Evolutionary conservation across 2,888 invertebrate species (phyloP).

Genomic region (Argynnis bischoffii): DNA sequence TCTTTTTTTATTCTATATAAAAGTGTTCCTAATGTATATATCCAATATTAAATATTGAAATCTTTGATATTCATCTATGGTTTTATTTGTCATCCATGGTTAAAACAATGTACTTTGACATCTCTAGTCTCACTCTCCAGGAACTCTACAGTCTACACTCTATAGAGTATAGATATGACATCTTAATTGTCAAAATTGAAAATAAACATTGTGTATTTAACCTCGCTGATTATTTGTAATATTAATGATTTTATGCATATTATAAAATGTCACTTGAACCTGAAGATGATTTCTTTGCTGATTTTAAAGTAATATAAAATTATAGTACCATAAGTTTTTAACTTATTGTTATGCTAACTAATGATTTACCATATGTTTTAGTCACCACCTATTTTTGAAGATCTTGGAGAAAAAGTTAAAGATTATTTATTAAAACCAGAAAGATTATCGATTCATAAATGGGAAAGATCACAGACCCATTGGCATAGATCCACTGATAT

Average conservation of each 20-base stretch:
- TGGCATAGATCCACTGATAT: constrained; percentile 53
- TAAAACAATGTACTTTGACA: too few species aligned
- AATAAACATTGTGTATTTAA: constrained; percentile 15
- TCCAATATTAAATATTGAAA: too few species aligned
- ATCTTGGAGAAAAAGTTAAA: constrained; percentile 84
- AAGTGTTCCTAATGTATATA: too few species aligned
- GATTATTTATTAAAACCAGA: constrained; percentile 86
- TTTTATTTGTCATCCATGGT: too few species aligned
- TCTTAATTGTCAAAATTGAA: constrained; percentile 9
- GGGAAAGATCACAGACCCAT: constrained; percentile 86
- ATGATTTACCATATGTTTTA: constrained; percentile 49
- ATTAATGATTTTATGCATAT: constrained; percentile 7
- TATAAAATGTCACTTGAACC: constrained; percentile 52
- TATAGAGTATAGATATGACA: too few species aligned
- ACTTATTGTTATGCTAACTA: too few species aligned
- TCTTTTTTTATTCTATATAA: too few species aligned
- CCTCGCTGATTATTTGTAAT: constrained; percentile 1
- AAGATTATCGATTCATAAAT: constrained; percentile 87
- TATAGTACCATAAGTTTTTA: background rate
- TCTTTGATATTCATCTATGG: too few species aligned
- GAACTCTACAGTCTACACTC: too few species aligned
- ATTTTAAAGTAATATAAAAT: constrained; percentile 54
- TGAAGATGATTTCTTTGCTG: constrained; percentile 55
- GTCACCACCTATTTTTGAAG: constrained; percentile 85
- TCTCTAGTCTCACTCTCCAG: too few species aligned